phyloP scores from a whole-genome alignment of 2,113 vertebrate genomes.

The Athene cunicularia region DNA sequence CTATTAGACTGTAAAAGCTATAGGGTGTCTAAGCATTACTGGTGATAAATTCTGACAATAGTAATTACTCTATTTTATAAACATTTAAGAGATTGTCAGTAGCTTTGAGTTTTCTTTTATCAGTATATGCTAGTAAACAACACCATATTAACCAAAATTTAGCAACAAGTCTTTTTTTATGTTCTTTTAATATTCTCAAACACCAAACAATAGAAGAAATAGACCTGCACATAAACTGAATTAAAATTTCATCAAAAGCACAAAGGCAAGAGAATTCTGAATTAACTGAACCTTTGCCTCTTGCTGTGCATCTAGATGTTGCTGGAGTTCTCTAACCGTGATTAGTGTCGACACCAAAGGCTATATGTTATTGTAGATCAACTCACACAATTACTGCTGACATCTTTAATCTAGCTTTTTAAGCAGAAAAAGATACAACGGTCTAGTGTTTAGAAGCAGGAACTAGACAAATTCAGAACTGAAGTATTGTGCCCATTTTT shows the following conservation, averaged over 20 bases:
- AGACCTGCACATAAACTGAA: slow-evolving; percentile 48
- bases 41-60: background rate
- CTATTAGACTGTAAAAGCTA: background rate
- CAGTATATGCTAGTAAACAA: background rate
- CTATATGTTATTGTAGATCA: slow-evolving; percentile 53
- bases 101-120: background rate
- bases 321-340: slow-evolving; percentile 52
- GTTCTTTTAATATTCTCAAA: slow-evolving; percentile 19
- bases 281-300: slow-evolving; percentile 62
- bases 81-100: background rate
- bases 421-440: background rate
- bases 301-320: slow-evolving; percentile 57
- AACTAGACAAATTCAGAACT: background rate
- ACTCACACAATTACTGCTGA: slow-evolving; percentile 56
- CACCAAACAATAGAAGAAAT: slow-evolving; percentile 2
- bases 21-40: background rate
- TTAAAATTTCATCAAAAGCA: slow-evolving; percentile 71
- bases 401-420: slow-evolving; percentile 54
- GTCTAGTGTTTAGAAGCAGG: background rate
- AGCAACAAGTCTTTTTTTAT: background rate
- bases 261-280: slow-evolving; percentile 49
- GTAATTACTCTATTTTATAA: background rate
- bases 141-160: background rate
- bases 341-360: slow-evolving; percentile 64
- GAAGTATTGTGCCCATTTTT: background rate